Conservation (phyloP, 1,140 invertebrate species). For the Thereuonema tuberculata region DNA sequence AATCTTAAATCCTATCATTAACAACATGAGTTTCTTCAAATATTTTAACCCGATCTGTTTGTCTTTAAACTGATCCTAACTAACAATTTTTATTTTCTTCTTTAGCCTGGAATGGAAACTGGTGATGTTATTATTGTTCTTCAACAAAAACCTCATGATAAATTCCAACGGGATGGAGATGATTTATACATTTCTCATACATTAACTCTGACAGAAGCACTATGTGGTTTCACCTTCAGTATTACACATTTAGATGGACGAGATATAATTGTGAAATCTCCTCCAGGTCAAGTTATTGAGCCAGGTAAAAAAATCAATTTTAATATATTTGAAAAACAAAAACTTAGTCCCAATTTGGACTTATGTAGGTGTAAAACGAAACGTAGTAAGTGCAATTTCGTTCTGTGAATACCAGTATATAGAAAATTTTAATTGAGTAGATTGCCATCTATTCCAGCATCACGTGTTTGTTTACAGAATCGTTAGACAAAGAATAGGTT, state of each 20-base stretch:
- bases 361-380: too few species aligned
- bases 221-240: conserved; percentile 43
- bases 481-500: too few species aligned
- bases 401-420: too few species aligned
- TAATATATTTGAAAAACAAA: too few species aligned
- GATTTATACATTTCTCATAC: conserved; percentile 30
- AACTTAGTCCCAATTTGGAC: too few species aligned
- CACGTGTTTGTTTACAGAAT: too few species aligned
- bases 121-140: conserved; percentile 44
- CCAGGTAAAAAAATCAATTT: conserved; percentile 34
- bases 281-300: conserved; percentile 56
- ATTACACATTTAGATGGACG: conserved; percentile 73
- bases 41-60: not conserved
- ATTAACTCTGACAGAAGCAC: conserved; percentile 40
- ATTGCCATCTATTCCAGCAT: too few species aligned
- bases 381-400: too few species aligned
- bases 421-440: too few species aligned
- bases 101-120: conserved; percentile 40
- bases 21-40: too few species aligned
- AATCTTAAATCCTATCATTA: too few species aligned
- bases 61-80: too few species aligned
- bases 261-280: conserved; percentile 52
- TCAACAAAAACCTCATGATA: conserved; percentile 38
- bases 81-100: conserved; percentile 15
- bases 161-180: conserved; percentile 34